These are phyloP conservation scores for Musca domestica DNA, from an alignment of 1,140 invertebrate genomes.

Conservation along the genomic window DNA sequence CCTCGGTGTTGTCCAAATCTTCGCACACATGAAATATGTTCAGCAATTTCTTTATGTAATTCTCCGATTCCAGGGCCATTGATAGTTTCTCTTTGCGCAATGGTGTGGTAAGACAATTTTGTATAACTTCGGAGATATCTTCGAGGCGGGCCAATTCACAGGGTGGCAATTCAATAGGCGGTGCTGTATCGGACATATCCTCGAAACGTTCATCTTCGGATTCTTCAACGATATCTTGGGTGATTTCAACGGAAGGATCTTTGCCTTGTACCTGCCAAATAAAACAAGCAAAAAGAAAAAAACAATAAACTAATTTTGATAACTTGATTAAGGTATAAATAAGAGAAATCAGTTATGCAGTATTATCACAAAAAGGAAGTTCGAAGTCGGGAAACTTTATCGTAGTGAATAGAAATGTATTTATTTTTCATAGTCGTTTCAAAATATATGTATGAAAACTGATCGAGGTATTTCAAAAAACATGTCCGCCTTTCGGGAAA, in stretches of 20 bases:
- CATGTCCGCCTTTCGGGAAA: too few relatives aligned
- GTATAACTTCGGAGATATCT: slow-evolving; percentile 90
- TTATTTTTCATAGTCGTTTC: too few relatives aligned
- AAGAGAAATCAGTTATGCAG: too few relatives aligned
- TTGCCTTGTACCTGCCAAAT: slow-evolving; percentile 87
- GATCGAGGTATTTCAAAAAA: too few relatives aligned
- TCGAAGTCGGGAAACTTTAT: too few relatives aligned
- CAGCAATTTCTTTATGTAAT: slow-evolving; percentile 93
- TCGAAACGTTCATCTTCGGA: slow-evolving; percentile 97
- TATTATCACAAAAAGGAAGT: too few relatives aligned
- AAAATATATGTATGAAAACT: too few relatives aligned
- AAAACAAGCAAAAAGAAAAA: neutral
- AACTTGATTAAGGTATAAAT: too few relatives aligned
- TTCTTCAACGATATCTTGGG: slow-evolving; percentile 96
- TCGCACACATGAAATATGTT: slow-evolving; percentile 97
- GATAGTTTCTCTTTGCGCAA: slow-evolving; percentile 93
- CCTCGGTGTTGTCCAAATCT: slow-evolving; percentile 92
- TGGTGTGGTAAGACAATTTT: slow-evolving; percentile 76
- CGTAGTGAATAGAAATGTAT: too few relatives aligned
- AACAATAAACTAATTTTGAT: too few relatives aligned
- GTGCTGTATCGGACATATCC: slow-evolving; percentile 89
- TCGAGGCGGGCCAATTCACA: slow-evolving; percentile 90
- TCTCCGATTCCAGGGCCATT: slow-evolving; percentile 88
- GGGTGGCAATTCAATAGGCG: slow-evolving; percentile 88
- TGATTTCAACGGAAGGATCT: slow-evolving; percentile 96